Evolutionary conservation across 2,797 vertebrate species (phyloP).

Genomic region (Halcyon smyrnensis): DNA sequence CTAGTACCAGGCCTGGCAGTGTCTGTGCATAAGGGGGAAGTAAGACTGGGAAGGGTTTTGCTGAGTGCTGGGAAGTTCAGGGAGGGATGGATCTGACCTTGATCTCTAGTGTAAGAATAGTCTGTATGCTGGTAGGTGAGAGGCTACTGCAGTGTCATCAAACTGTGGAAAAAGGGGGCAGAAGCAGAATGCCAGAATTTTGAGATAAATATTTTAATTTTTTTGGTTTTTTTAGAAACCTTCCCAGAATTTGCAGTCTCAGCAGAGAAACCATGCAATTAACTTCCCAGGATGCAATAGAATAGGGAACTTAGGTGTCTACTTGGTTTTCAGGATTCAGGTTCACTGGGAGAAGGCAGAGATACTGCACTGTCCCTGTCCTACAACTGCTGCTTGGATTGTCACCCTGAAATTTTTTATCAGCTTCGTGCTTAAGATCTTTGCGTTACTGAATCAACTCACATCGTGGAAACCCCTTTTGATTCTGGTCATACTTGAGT

Average conservation of each 20-base stretch:
- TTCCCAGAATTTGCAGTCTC: background rate
- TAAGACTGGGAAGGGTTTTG: background rate
- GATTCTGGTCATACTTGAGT: accelerated
- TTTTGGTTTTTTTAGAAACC: background rate
- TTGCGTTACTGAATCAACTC: background rate
- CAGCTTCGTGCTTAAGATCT: background rate
- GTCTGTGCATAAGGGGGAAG: background rate
- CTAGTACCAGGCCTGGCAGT: no score
- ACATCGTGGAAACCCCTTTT: accelerated
- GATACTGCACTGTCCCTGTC: background rate
- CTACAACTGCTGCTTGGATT: background rate
- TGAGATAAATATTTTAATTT: accelerated
- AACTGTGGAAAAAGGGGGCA: background rate
- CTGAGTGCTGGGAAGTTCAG: background rate
- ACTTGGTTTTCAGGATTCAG: background rate
- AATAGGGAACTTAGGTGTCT: accelerated
- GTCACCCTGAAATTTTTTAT: background rate
- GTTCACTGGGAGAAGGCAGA: background rate
- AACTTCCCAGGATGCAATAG: background rate
- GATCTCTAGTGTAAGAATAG: background rate
- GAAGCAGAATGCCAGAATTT: accelerated
- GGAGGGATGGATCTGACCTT: background rate
- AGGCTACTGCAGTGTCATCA: no score
- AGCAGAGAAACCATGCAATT: background rate
- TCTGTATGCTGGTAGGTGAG: background rate